A percentile compares a stretch with the other conserved stretches of the same genome.
phyloP scores from a whole-genome alignment of 2,888 invertebrate genomes.

The Coenonympha glycerion region DNA sequence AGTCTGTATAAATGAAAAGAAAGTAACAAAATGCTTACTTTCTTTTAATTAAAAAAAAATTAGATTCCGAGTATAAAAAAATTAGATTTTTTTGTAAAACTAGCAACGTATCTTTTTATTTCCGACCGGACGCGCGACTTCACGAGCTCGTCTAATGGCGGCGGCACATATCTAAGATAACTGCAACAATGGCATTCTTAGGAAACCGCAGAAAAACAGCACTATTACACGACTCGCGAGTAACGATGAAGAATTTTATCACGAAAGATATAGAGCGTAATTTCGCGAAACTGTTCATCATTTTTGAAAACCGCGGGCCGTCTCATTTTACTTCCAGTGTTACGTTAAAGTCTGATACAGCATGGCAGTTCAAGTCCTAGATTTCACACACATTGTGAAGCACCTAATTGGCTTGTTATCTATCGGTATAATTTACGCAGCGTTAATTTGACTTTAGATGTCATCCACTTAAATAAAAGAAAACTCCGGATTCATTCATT shows the following conservation, averaged over 20 bases:
- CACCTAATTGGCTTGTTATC: constrained; percentile 12
- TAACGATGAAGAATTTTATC: not conserved
- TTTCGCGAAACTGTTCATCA: not conserved
- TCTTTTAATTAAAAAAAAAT: too few species aligned
- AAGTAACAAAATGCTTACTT: not conserved
- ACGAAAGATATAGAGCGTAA: not conserved
- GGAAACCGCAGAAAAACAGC: constrained; percentile 13
- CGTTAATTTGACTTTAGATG: not conserved
- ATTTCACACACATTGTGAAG: constrained; percentile 7
- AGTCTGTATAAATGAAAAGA: not conserved
- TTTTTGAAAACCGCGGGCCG: constrained; percentile 1
- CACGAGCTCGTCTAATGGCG: constrained; percentile 14
- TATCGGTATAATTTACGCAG: not conserved
- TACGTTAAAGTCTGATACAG: constrained; percentile 6
- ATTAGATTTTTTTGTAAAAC: not conserved
- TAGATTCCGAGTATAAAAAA: not conserved
- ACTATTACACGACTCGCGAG: not conserved
- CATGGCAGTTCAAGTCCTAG: constrained; percentile 11
- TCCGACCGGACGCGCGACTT: constrained; percentile 15
- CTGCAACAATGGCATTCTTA: constrained; percentile 21
- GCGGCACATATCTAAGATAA: constrained; percentile 20
- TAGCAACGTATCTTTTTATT: constrained; percentile 3
- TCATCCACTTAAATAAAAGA: too few species aligned
- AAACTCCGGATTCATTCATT: too few species aligned
- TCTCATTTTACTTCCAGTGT: constrained; percentile 10